Percentiles rank a stretch among this genome's conserved stretches.
Conservation (phyloP, 2,113 vertebrate species). For the Pteropus alecto region DNA sequence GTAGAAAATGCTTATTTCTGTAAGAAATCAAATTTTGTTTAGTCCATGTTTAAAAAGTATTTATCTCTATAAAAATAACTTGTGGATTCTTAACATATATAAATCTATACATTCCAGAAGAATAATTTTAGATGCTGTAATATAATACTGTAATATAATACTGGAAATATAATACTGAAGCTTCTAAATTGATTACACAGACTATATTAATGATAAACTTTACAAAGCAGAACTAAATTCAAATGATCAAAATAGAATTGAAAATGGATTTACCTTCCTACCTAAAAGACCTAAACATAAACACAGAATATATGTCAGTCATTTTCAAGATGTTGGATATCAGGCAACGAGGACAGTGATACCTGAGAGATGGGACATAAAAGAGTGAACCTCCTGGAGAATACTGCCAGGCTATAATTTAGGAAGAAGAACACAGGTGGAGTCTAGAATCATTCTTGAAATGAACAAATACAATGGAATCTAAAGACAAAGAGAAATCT, state of each 20-base stretch:
- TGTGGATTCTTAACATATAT: neutral
- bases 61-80: neutral
- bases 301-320: neutral
- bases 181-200: neutral
- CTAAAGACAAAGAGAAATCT: neutral
- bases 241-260: neutral
- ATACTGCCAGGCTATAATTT: neutral
- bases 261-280: neutral
- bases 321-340: neutral
- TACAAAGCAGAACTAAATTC: neutral
- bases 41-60: neutral
- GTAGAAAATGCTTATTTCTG: neutral
- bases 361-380: neutral
- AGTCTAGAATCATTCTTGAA: neutral
- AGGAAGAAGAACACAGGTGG: neutral
- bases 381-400: neutral
- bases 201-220: neutral
- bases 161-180: neutral
- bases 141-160: neutral
- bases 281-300: neutral
- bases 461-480: neutral
- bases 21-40: neutral
- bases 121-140: neutral
- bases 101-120: neutral
- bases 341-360: neutral